Evolutionary conservation across 2,797 vertebrate species (phyloP), one percentile per base, ranked within the genome.

Genomic region (Poecilia gillii): DNA sequence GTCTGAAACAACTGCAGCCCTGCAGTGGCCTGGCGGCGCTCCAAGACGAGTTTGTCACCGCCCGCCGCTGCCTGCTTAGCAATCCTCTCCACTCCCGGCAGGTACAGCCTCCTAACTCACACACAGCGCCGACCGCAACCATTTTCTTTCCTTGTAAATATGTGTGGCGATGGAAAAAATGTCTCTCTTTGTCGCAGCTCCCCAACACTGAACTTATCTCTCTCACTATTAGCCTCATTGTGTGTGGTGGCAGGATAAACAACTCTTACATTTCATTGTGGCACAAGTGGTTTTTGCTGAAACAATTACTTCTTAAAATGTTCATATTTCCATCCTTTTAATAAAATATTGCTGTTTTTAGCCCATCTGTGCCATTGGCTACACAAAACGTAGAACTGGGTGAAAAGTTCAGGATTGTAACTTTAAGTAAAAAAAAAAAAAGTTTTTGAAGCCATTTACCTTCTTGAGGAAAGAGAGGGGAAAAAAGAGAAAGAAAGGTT

Each of bases 11-110:
- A 88, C 82, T 59, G 75, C 88, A 77, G 41, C 80, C 85, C 92
- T 82, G 91, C 90, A 92, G 87, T 66, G 88, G 76, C 51, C 88
- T 92, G 92, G 90, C 89, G 25, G 18, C 13, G 20, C 72, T 89
- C 88, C 91, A 91, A 83, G 74, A 78, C 4, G 77, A 78, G 80
- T 73, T 84, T 72, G 81, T 87, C 80, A 70, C 76, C 79, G 79
- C 86, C 86, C 76, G 74, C 76, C 72, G 4, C 88, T 71, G 75
- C n/a, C 72, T 77, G 74, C 72, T 84, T 55, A 77, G 82, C 81
- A 74, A 79, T 80, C 71, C 0, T 45, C 64, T 78, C 82, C 72
- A 45, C 86, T 20, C 53, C 80, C 78, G 3, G 13, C 25, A 85
- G 43, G 62, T 57, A 73, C 70, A 85, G 82, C 73, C 51, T 43